Evolutionary conservation across 1,140 invertebrate species (phyloP).

Genomic region (Dendroctonus ponderosae): DNA sequence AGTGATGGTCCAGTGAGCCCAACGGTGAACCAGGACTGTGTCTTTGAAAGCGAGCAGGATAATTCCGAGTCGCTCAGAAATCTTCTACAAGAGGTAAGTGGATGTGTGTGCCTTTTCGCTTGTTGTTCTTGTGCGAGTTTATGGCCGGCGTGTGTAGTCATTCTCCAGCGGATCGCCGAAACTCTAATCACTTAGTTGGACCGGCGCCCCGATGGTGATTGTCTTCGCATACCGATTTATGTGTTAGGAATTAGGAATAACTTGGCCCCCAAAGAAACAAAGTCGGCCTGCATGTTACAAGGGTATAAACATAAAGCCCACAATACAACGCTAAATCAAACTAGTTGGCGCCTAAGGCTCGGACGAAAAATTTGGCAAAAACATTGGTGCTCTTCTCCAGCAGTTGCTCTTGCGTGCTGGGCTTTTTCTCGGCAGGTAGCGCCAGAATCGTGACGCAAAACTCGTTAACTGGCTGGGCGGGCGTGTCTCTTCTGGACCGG

Average conservation of each 20-base stretch:
- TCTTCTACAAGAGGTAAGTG: slow-evolving; percentile 71
- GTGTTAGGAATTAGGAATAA: too few species aligned
- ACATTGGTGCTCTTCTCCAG: slow-evolving; percentile 20
- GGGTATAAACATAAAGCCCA: too few species aligned
- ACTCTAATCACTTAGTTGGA: too few species aligned
- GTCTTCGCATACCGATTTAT: too few species aligned
- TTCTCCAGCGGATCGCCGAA: background rate
- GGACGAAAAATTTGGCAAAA: slow-evolving; percentile 35
- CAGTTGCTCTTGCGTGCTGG: slow-evolving; percentile 30
- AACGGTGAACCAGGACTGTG: slow-evolving; percentile 52
- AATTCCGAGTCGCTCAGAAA: slow-evolving; percentile 64
- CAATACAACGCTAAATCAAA: too few species aligned
- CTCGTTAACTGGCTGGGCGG: slow-evolving; percentile 12
- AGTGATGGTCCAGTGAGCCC: slow-evolving; percentile 63
- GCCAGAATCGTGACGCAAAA: slow-evolving; percentile 40
- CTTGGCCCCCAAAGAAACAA: too few species aligned
- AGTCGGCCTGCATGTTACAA: too few species aligned
- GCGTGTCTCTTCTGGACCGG: slow-evolving; percentile 22
- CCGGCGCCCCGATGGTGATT: too few species aligned
- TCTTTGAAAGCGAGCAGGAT: slow-evolving; percentile 55
- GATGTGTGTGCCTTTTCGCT: slow-evolving; percentile 13
- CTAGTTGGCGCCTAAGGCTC: slow-evolving; percentile 20
- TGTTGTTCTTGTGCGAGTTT: slow-evolving; percentile 3
- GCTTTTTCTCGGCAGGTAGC: slow-evolving; percentile 36
- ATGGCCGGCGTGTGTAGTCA: background rate